Evolutionary conservation across 2,797 vertebrate species (phyloP), one percentile per base, ranked within the genome.

Genomic region (Gallinago nigripennis): DNA sequence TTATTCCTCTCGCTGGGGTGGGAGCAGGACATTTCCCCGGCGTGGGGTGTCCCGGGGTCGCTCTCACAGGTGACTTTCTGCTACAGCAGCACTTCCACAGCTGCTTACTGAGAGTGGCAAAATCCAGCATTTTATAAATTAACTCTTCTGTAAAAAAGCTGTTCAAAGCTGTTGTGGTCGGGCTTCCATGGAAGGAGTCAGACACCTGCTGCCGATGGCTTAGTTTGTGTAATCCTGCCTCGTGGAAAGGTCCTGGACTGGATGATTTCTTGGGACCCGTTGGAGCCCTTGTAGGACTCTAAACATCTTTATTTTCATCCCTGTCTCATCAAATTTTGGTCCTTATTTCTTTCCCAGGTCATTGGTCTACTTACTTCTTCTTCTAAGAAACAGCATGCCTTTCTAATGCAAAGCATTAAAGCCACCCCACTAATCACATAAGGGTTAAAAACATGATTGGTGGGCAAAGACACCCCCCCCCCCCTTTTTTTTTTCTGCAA

Each of bases 371-470:
- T 43, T 6, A 11, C 12, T 15, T 39, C 61, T 78, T 71, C 58
- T 9, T 17, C 17, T 27, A 2, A 13, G n/a, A 11, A 35, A 3
- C 9, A 33, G 37, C n/a, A 18, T 12, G 3, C 27, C 53, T 8
- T 11, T 4, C 23, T 35, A 27, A 13, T 1, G 8, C 12, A 14
- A 57, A 76, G 61, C 85, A 30, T 76, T 8, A 9, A 12, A 72
- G 61, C 43, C 71, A 65, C 78, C 51, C 61, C 75, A 24, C 85
- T 41, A 45, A 95, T 86, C 48, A 75, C 82, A 72, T 30, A 90
- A 93, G 95, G 94, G 94, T 96, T 96, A 97, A 96, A 94, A 84
- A 27, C 86, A 51, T 16, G 69, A 35, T 39, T 80, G 95, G 95
- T 96, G 96, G 86, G 94, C 86, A 57, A 46, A 35, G 94, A 61